Evolutionary conservation across 2,113 vertebrate species (phyloP).

Genomic region (Australoheros scitulus): DNA sequence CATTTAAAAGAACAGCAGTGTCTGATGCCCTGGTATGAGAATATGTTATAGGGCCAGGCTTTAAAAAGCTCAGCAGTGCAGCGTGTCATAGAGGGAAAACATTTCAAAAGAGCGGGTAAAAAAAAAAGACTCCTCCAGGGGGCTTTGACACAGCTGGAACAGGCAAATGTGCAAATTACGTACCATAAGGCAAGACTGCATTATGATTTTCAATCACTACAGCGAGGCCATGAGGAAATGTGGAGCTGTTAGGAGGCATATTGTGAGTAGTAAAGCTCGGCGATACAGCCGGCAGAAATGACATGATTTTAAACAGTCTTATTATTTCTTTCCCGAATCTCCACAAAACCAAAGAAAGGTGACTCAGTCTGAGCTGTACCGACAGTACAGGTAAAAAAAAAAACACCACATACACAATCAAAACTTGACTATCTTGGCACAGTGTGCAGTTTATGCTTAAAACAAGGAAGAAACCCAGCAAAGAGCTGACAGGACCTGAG

Average conservation of each 20-base stretch:
- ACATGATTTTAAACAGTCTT: not conserved
- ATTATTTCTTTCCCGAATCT: not conserved
- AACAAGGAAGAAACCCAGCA: too few species aligned
- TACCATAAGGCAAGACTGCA: not conserved
- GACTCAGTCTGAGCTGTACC: not conserved
- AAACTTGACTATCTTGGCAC: too few species aligned
- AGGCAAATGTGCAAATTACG: not conserved
- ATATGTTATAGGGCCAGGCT: not conserved
- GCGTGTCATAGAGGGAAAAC: not conserved
- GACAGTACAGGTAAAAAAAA: not conserved
- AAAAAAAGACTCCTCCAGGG: not conserved
- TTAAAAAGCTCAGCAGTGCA: not conserved
- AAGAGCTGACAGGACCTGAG: too few species aligned
- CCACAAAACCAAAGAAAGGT: not conserved
- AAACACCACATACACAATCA: not conserved
- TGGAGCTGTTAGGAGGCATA: not conserved
- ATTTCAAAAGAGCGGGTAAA: not conserved
- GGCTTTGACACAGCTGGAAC: not conserved
- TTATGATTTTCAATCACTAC: not conserved
- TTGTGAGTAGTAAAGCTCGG: not conserved
- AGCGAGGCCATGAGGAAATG: not conserved
- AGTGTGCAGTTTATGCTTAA: too few species aligned
- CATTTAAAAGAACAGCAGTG: not conserved
- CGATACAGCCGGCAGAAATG: too few species aligned
- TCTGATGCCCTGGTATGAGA: not conserved